Conservation (phyloP, 2,113 vertebrate species). For the Ictidomys tridecemlineatus region DNA sequence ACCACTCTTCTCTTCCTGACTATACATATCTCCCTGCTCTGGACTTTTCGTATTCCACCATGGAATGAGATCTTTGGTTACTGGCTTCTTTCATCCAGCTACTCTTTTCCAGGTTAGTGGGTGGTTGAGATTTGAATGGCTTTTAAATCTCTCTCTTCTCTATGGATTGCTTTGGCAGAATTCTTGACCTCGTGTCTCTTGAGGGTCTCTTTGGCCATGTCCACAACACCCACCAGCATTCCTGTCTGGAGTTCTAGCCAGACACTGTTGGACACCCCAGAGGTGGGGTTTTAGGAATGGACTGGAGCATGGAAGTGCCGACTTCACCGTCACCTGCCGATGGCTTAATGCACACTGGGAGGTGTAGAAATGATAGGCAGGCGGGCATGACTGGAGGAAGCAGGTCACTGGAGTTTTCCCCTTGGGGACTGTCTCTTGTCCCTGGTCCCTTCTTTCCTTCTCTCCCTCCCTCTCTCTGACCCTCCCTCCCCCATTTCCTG, state of each 20-base stretch:
- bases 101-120: background rate
- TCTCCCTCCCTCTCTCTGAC: background rate
- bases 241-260: background rate
- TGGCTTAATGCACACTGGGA: background rate
- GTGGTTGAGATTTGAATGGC: constrained; percentile 12
- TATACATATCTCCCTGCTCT: background rate
- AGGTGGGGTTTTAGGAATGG: background rate
- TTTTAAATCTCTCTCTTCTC: background rate
- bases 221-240: background rate
- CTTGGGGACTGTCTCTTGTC: background rate
- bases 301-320: background rate
- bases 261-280: background rate
- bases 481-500: background rate
- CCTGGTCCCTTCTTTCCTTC: no score
- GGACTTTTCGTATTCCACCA: background rate
- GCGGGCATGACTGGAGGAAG: background rate
- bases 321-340: background rate
- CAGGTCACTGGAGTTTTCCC: no score
- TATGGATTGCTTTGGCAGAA: background rate
- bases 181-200: background rate
- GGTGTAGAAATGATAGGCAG: background rate
- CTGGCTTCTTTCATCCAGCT: background rate
- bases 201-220: background rate
- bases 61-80: background rate
- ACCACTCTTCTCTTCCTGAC: background rate